Conservation (phyloP, 2,797 vertebrate genomes). For the Urosaurus nigricauda region DNA sequence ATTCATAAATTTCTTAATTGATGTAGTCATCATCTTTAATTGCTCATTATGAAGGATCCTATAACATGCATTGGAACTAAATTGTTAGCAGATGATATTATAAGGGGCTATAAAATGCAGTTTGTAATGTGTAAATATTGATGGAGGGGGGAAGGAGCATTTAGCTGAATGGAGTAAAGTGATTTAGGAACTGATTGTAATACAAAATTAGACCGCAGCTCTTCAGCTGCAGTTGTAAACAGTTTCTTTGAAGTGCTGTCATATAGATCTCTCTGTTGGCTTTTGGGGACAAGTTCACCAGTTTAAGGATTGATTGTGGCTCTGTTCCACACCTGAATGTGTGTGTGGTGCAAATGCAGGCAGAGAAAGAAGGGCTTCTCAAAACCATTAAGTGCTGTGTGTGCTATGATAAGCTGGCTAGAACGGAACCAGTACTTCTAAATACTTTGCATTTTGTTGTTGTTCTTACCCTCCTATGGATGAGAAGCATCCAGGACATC, state of each 20-base stretch:
- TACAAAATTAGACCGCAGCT: conserved; percentile 20
- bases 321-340: neutral
- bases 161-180: conserved; percentile 54
- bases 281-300: neutral
- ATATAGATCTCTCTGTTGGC: neutral
- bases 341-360: neutral
- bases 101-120: conserved; percentile 62
- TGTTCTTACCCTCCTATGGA: too few relatives aligned
- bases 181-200: conserved; percentile 52
- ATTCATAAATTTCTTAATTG: conserved; percentile 71
- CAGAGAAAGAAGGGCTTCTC: neutral
- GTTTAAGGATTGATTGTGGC: neutral
- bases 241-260: neutral
- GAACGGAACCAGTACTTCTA: neutral
- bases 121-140: conserved; percentile 68
- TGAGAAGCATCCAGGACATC: too few relatives aligned
- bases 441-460: neutral
- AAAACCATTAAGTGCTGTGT: neutral
- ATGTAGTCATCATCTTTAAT: conserved; percentile 74
- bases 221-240: neutral
- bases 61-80: conserved; percentile 67
- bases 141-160: conserved; percentile 49
- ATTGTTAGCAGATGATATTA: conserved; percentile 66
- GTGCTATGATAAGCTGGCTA: too few relatives aligned
- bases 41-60: conserved; percentile 68